phyloP scores from a whole-genome alignment of 2,797 vertebrate genomes.

The Arvicola amphibius region DNA sequence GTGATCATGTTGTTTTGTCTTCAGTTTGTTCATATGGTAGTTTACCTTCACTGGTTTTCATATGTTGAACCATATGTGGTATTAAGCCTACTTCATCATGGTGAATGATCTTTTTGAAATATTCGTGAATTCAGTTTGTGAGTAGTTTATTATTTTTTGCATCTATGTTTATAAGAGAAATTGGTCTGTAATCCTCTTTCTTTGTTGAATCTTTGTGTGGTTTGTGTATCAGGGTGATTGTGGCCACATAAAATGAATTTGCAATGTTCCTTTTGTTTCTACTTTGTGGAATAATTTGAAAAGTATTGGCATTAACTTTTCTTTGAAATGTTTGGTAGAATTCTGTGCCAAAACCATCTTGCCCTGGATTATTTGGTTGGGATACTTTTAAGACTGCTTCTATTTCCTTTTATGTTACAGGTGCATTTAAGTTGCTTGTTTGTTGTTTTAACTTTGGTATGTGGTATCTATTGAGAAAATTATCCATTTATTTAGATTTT shows the following conservation, averaged over 20 bases:
- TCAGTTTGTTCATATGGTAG: not conserved
- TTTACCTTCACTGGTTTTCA: not conserved
- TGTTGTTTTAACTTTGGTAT: not conserved
- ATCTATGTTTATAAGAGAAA: not conserved
- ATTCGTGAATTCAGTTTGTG: not conserved
- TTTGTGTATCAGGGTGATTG: not conserved
- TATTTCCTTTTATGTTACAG: not conserved
- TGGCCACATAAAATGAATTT: not conserved
- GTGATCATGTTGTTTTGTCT: not conserved
- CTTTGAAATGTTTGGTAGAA: not conserved
- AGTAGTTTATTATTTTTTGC: not conserved
- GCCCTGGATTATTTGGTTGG: not conserved
- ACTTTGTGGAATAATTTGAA: not conserved
- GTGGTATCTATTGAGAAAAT: not conserved
- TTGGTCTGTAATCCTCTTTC: not conserved
- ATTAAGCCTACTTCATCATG: not conserved
- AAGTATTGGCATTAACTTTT: not conserved
- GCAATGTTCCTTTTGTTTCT: not conserved
- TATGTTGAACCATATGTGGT: not conserved
- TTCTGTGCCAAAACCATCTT: not conserved
- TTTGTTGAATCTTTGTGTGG: not conserved
- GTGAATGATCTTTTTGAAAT: not conserved
- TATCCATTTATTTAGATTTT: not conserved
- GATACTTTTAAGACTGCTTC: not conserved
- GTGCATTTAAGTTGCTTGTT: not conserved